Conservation (phyloP, 2,113 vertebrate genomes). For the Nothoprocta pentlandii region DNA sequence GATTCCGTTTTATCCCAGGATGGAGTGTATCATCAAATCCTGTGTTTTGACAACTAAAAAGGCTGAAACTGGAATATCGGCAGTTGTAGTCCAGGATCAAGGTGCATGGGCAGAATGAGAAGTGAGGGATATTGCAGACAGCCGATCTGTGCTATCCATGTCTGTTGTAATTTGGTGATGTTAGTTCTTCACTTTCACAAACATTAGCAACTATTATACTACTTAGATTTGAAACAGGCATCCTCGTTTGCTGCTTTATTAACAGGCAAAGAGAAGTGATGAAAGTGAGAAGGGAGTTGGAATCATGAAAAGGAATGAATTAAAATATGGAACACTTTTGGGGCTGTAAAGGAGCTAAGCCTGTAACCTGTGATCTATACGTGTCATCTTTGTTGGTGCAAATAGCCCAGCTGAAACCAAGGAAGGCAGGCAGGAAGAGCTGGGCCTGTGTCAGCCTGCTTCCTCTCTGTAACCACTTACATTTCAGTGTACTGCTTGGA, state of each 20-base stretch:
- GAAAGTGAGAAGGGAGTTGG: not conserved
- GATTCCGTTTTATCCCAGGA: not conserved
- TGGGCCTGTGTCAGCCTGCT: not conserved
- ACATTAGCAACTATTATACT: constrained; percentile 22
- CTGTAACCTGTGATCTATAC: not conserved
- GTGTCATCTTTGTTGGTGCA: not conserved
- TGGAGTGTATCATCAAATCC: not conserved
- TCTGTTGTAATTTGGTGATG: constrained; percentile 17
- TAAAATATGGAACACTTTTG: not conserved
- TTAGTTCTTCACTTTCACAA: constrained; percentile 6
- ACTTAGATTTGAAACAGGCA: constrained; percentile 22
- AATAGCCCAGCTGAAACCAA: not conserved
- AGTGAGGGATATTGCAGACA: constrained; percentile 16
- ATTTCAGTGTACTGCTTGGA: not conserved
- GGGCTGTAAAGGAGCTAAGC: not conserved
- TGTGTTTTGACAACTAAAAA: not conserved
- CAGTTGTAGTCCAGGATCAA: not conserved
- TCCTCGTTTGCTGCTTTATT: not conserved
- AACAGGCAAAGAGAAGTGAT: not conserved
- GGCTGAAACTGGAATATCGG: not conserved
- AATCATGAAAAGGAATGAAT: not conserved
- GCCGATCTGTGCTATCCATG: not conserved
- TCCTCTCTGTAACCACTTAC: not conserved
- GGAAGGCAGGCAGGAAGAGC: not conserved
- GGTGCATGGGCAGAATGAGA: not conserved